Conservation (phyloP, 2,113 vertebrate species). For the Balaeniceps rex region DNA sequence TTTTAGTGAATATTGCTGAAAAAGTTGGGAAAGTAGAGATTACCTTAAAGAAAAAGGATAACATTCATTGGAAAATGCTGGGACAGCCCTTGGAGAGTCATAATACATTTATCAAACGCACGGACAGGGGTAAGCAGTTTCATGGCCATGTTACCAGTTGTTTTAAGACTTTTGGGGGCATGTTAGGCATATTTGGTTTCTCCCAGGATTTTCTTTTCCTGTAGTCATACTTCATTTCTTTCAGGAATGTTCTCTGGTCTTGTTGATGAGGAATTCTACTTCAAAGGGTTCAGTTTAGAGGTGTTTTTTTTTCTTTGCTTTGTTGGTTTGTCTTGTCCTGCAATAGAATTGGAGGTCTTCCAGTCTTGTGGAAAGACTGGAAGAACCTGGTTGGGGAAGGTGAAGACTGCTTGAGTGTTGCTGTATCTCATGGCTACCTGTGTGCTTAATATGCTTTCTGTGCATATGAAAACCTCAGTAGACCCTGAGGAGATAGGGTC, state of each 20-base stretch:
- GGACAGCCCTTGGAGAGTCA: conserved; percentile 81
- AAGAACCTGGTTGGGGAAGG: neutral
- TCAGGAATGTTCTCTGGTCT: neutral
- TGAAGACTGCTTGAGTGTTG: neutral
- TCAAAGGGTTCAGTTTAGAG: neutral
- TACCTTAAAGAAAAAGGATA: conserved; percentile 77
- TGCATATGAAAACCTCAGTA: neutral
- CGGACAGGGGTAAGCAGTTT: conserved; percentile 78
- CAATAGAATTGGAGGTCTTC: neutral
- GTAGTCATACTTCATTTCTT: neutral
- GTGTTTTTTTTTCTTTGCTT: neutral
- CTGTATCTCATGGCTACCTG: neutral
- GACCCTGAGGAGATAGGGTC: neutral
- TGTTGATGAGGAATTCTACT: neutral
- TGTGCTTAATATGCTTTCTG: neutral
- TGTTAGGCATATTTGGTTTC: neutral
- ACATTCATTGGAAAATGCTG: conserved; percentile 78
- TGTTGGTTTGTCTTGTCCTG: neutral
- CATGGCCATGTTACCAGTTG: neutral
- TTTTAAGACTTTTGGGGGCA: neutral
- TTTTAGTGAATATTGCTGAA: conserved; percentile 78
- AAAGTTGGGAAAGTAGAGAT: conserved; percentile 90
- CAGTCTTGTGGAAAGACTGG: neutral
- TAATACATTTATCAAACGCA: conserved; percentile 78
- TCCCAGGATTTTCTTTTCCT: neutral